Conservation (phyloP, 2,797 vertebrate species). For the Synaphobranchus kaupii region DNA sequence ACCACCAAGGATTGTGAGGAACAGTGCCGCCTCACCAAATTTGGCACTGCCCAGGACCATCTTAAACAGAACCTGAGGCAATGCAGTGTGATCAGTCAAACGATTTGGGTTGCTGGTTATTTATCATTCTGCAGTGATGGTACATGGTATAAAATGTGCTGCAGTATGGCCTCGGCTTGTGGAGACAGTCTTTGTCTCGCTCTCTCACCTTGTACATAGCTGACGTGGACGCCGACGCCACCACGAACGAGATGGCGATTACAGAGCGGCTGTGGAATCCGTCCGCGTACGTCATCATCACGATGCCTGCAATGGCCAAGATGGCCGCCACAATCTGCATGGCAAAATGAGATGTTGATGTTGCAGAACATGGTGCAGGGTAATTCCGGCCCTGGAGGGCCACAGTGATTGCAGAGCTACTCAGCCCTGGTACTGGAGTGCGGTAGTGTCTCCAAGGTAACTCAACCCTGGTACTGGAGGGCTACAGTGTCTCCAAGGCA, state of each 20-base stretch:
- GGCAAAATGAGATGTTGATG: background rate
- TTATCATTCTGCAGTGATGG: background rate
- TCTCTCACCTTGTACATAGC: conserved; percentile 80
- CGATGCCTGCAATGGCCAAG: conserved; percentile 83
- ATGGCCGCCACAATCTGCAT: conserved; percentile 82
- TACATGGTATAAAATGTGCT: background rate
- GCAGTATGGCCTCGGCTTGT: background rate
- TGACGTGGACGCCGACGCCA: conserved; percentile 81
- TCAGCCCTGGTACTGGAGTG: background rate
- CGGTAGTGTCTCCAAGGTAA: background rate
- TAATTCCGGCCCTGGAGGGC: background rate
- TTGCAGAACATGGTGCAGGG: background rate
- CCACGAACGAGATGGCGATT: conserved; percentile 81
- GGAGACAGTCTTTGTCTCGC: background rate
- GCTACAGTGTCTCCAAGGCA: background rate
- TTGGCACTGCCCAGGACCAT: conserved; percentile 81
- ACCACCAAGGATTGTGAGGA: conserved; percentile 77
- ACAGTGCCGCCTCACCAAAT: conserved; percentile 82
- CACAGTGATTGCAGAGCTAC: background rate
- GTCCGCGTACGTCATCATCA: conserved; percentile 85
- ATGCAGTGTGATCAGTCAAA: background rate
- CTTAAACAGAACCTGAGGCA: conserved; percentile 78
- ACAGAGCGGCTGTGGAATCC: conserved; percentile 83
- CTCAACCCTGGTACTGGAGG: background rate
- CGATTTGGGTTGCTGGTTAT: background rate